Conservation (phyloP, 2,888 invertebrate species). For the Axea sp. region DNA sequence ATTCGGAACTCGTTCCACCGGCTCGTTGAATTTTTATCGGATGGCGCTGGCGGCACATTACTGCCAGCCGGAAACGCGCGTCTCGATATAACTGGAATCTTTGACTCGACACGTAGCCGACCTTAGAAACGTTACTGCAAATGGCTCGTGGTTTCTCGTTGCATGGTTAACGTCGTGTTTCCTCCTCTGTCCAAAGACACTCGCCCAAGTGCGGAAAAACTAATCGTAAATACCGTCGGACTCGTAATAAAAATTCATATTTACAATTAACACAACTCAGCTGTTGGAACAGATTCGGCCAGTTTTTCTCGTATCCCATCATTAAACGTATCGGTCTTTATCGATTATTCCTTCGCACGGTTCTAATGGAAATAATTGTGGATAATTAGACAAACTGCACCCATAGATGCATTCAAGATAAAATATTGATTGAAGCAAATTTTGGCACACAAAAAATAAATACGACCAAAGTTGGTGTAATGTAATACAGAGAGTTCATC, state of each 20-base stretch:
- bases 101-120: slow-evolving; percentile 57
- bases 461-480: too few relatives aligned
- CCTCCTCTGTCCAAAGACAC: slow-evolving; percentile 12
- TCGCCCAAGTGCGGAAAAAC: slow-evolving; percentile 18
- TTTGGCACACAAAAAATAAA: too few relatives aligned
- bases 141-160: slow-evolving; percentile 30
- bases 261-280: slow-evolving; percentile 29
- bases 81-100: slow-evolving; percentile 59
- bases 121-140: slow-evolving; percentile 50
- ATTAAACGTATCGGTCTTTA: background rate
- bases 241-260: slow-evolving; percentile 19
- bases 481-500: too few relatives aligned
- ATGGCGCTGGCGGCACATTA: slow-evolving; percentile 47
- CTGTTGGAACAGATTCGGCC: background rate
- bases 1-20: slow-evolving; percentile 62
- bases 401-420: too few relatives aligned
- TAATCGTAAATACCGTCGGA: slow-evolving; percentile 6
- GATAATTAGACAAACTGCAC: background rate
- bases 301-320: background rate
- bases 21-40: slow-evolving; percentile 53
- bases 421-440: background rate
- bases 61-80: slow-evolving; percentile 59
- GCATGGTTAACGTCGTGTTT: slow-evolving; percentile 16
- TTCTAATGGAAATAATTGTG: slow-evolving; percentile 1
- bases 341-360: slow-evolving; percentile 1